Conservation (phyloP, 2,888 invertebrate species). For the Sycophila texana region DNA sequence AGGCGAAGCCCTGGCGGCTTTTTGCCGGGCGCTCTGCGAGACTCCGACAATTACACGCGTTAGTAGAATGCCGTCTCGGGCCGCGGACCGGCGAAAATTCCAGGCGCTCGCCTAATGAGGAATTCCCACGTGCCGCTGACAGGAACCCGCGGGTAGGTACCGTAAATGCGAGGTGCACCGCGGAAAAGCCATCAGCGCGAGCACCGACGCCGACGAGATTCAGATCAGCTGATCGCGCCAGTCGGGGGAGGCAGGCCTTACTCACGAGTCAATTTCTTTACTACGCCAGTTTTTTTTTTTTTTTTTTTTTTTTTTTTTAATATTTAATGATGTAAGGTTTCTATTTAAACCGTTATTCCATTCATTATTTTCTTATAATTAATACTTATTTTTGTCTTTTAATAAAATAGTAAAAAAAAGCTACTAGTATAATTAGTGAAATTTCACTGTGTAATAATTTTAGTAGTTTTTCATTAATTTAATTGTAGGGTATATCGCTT, state of each 20-base stretch:
- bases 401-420: too few relatives aligned
- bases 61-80: neutral
- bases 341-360: too few relatives aligned
- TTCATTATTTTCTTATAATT: too few relatives aligned
- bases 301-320: too few relatives aligned
- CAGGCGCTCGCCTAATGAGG: constrained; percentile 34
- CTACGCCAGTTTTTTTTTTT: too few relatives aligned
- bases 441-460: too few relatives aligned
- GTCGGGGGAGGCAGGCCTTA: neutral
- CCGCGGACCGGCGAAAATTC: constrained; percentile 8
- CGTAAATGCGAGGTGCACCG: constrained; percentile 16
- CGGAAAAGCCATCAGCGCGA: neutral
- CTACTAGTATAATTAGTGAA: too few relatives aligned
- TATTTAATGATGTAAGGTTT: too few relatives aligned
- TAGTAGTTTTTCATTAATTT: too few relatives aligned
- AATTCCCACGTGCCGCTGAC: constrained; percentile 40
- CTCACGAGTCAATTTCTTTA: too few relatives aligned
- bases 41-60: neutral
- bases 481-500: too few relatives aligned
- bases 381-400: too few relatives aligned
- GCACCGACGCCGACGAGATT: constrained; percentile 21
- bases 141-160: neutral
- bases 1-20: neutral
- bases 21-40: neutral
- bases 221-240: constrained; percentile 47